Conservation (phyloP, 1,140 invertebrate genomes). For the Druon quercuslanigerum region DNA sequence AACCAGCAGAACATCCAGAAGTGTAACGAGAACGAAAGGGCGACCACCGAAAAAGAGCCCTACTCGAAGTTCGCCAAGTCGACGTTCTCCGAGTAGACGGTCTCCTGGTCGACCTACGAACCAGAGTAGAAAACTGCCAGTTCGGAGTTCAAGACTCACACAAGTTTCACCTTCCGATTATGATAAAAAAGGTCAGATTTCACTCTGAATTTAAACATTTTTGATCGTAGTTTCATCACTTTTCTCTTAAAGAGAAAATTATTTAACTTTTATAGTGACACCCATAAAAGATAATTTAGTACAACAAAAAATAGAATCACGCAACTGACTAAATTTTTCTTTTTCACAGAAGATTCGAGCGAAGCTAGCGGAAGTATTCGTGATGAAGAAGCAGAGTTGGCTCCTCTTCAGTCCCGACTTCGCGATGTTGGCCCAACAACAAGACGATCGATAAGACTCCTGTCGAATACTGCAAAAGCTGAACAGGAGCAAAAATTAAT, state of each 20-base stretch:
- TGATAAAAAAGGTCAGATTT: constrained; percentile 49
- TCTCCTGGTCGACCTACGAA: constrained; percentile 57
- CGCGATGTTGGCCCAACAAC: constrained; percentile 54
- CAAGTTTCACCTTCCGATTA: constrained; percentile 61
- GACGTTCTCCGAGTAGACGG: constrained; percentile 49
- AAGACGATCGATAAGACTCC: constrained; percentile 63
- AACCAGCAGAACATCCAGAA: constrained; percentile 60
- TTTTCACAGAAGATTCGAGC: constrained; percentile 3
- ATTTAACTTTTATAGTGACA: neutral
- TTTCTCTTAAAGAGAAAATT: too few species aligned
- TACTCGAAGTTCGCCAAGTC: constrained; percentile 55
- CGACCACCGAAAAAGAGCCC: constrained; percentile 56
- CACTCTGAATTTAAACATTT: constrained; percentile 12
- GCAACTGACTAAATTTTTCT: neutral
- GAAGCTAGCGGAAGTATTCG: constrained; percentile 16
- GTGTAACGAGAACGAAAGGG: constrained; percentile 48
- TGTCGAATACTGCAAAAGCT: constrained; percentile 53
- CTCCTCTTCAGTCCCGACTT: constrained; percentile 57
- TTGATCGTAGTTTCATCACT: neutral
- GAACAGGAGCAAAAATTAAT: constrained; percentile 56
- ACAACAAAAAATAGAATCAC: neutral
- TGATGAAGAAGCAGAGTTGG: constrained; percentile 23
- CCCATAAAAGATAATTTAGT: constrained; percentile 7
- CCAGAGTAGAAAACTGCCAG: constrained; percentile 53
- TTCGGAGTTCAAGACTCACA: constrained; percentile 53